Base-by-base conservation (phyloP, 2,888 invertebrate species). In the Papilio gigon region DNA sequence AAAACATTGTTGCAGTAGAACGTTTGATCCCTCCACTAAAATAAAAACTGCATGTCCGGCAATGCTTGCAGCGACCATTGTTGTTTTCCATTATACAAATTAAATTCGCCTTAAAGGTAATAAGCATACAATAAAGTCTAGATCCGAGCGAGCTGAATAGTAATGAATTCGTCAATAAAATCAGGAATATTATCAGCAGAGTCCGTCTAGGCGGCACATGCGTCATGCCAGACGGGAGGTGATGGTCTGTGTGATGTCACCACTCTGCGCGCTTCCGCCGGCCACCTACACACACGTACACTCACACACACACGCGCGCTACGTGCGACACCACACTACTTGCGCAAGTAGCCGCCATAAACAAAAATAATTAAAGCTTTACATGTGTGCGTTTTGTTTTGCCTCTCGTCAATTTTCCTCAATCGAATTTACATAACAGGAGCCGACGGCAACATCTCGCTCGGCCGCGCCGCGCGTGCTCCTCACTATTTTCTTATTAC, bases 181-280 rank as follows among this genome's bases (percentile, higher is more conserved):
- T 61, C 40, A 50, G 65, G 59, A 59, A 50, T 65, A 59, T 65
- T 37, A 40, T 27, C 50, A 6, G 60, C 12, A n/a, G n/a, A 68
- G 71, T 59, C 59, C 50, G 70, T 72, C 65, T 60, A 47, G 67
- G 63, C 66, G 60, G 65, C 64, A 71, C 66, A 72, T 75, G 74
- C 72, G 74, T 72, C 71, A 71, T 68, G 65, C 72, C 77, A 75
- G 75, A 70, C 80, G 71, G 73, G 74, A 76, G 76, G 73, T 73
- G 74, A 73, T 76, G 73, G 74, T 35, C 74, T 79, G 77, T 80
- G 78, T 84, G 83, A 83, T 80, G 82, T 81, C 82, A 84, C 75
- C 75, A 68, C 69, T 70, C 67, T 65, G 66, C 35, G 47, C 61
- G 58, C 72, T 72, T 73, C 72, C 72, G 72, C 72, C 72, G 72